A percentile compares a stretch with the other conserved stretches of the same genome.
Evolutionary conservation across 2,888 invertebrate genomes (phyloP).

Genomic region (Apeira syringaria): DNA sequence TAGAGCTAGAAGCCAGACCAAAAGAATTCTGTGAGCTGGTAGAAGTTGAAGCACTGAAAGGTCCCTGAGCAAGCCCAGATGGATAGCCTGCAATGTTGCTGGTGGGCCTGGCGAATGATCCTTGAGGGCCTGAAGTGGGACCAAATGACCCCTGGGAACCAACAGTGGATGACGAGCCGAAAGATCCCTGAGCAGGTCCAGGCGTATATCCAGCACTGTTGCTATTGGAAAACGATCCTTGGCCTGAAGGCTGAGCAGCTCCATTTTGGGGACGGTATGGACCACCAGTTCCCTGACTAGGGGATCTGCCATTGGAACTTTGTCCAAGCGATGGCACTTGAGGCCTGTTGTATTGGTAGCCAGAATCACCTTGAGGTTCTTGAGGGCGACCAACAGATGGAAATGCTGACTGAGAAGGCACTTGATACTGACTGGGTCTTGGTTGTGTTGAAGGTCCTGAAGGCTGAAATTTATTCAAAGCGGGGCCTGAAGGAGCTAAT

Average conservation of each 20-base stretch:
- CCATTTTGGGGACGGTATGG: conserved; percentile 24
- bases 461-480: conserved; percentile 6
- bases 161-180: conserved; percentile 18
- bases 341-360: conserved; percentile 44
- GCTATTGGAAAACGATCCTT: conserved; percentile 20
- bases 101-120: conserved; percentile 14
- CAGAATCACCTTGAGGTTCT: conserved; percentile 36
- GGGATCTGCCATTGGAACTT: conserved; percentile 1
- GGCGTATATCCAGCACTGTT: conserved; percentile 16
- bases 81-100: conserved; percentile 15
- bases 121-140: conserved; percentile 18
- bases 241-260: conserved; percentile 16
- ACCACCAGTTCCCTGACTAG: conserved; percentile 11
- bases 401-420: conserved; percentile 26
- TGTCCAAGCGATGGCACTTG: conserved; percentile 20
- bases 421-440: conserved; percentile 33
- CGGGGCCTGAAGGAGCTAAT: conserved; percentile 13
- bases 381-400: conserved; percentile 24
- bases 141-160: not conserved
- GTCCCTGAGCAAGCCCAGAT: conserved; percentile 24
- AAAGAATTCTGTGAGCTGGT: conserved; percentile 12
- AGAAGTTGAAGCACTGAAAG: conserved; percentile 19
- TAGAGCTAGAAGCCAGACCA: conserved; percentile 13
- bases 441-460: conserved; percentile 20
- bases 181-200: conserved; percentile 26